A percentile compares a stretch with the other conserved stretches of the same genome.
Evolutionary conservation across 2,888 invertebrate genomes (phyloP).

Genomic region (Abrostola tripartita): DNA sequence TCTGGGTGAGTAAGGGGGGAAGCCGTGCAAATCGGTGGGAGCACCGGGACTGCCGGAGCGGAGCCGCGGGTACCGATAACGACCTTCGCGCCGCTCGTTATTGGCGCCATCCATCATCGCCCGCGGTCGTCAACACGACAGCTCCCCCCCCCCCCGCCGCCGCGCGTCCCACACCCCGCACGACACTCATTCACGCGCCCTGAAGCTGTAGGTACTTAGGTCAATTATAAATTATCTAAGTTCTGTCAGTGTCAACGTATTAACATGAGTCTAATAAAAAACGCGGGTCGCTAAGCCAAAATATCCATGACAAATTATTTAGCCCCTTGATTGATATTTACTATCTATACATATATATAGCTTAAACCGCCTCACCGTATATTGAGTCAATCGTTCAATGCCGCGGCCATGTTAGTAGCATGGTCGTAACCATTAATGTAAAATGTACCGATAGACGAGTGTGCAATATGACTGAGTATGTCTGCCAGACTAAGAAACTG

Average conservation of each 20-base stretch:
- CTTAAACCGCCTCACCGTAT: too few species aligned
- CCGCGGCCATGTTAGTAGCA: too few species aligned
- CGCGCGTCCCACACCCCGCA: conserved; percentile 16
- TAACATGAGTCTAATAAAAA: too few species aligned
- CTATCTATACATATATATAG: too few species aligned
- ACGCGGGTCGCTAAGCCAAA: too few species aligned
- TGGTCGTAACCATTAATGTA: neutral
- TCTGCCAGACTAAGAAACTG: neutral
- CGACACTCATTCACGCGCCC: conserved; percentile 29
- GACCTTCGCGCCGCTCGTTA: conserved; percentile 70
- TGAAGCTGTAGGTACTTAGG: neutral
- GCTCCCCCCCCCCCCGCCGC: conserved; percentile 14
- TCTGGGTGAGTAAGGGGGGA: neutral
- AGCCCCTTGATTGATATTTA: too few species aligned
- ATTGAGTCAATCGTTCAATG: neutral
- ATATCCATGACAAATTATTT: neutral
- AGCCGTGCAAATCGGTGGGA: neutral
- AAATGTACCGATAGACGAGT: neutral
- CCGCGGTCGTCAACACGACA: conserved; percentile 59
- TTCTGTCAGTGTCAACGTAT: too few species aligned
- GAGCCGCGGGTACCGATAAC: conserved; percentile 50
- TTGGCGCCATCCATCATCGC: conserved; percentile 79
- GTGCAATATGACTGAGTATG: neutral
- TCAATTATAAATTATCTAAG: too few species aligned
- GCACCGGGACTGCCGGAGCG: conserved; percentile 10